A percentile compares a stretch with the other conserved stretches of the same genome.
Conservation (phyloP, 2,797 vertebrate genomes). For the Siniperca scherzeri region DNA sequence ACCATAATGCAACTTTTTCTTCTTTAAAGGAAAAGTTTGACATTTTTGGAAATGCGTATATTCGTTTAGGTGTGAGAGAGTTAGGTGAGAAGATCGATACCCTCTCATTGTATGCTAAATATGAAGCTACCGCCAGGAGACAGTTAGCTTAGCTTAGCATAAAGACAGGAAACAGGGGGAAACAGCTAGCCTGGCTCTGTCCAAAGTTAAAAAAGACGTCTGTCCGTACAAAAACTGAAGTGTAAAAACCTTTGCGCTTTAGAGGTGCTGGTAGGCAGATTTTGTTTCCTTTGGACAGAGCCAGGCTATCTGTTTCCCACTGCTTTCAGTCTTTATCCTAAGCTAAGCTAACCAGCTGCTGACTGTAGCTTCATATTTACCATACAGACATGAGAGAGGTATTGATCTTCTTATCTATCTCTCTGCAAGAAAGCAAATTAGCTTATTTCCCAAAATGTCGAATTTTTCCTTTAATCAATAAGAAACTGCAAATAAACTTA, state of each 20-base stretch:
- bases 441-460: neutral
- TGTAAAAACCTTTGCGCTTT: neutral
- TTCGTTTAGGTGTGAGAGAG: neutral
- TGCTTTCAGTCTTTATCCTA: neutral
- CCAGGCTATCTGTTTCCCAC: neutral
- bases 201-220: neutral
- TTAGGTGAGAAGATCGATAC: neutral
- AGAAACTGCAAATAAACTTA: neutral
- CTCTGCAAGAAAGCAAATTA: neutral
- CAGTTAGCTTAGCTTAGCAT: neutral
- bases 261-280: too few relatives aligned
- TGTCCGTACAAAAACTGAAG: neutral
- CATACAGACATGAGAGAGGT: neutral
- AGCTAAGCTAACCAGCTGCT: neutral
- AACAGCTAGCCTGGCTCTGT: neutral
- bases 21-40: neutral
- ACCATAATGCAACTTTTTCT: slow-evolving; percentile 8
- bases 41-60: neutral
- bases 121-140: neutral
- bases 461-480: neutral
- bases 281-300: neutral
- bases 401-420: neutral
- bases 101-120: neutral
- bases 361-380: neutral
- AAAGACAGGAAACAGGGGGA: neutral